These are phyloP conservation scores for Protonibea diacanthus DNA, from an alignment of 2,797 vertebrate species.

Conservation along the genomic window DNA sequence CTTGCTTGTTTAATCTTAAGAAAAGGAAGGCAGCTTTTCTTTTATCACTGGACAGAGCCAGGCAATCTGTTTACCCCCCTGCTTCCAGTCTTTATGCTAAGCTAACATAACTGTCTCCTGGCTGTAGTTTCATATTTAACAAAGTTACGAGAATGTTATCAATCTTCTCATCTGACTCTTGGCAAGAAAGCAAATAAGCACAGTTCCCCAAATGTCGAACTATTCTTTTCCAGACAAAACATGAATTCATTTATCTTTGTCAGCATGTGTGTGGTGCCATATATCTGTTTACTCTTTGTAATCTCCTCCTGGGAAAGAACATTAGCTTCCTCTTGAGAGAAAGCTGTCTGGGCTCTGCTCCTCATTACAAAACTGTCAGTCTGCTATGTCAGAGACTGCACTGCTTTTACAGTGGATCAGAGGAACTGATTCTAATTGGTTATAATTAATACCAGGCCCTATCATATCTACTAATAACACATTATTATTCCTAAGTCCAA, in stretches of 20 bases:
- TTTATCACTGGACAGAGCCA: neutral
- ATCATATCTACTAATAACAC: neutral
- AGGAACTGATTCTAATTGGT: constrained; percentile 10
- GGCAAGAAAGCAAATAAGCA: neutral
- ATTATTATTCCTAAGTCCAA: neutral
- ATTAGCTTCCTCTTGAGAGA: neutral
- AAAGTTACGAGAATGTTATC: neutral
- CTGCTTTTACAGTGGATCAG: neutral
- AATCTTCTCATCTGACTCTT: neutral
- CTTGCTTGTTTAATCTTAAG: neutral
- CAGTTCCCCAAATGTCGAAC: neutral
- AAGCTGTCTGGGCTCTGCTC: neutral
- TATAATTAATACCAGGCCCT: constrained; percentile 1
- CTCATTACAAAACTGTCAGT: constrained; percentile 14
- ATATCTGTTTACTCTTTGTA: neutral
- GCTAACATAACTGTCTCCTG: neutral
- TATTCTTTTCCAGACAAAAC: neutral
- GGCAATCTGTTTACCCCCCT: neutral
- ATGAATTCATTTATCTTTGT: neutral
- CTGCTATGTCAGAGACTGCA: neutral
- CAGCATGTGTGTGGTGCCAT: neutral
- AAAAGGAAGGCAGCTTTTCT: neutral
- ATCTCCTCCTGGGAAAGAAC: neutral
- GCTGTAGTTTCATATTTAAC: constrained; percentile 1
- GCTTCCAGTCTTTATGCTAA: neutral